Base-by-base conservation (phyloP, 2,113 vertebrate species). In the Pomatostomus ruficeps region DNA sequence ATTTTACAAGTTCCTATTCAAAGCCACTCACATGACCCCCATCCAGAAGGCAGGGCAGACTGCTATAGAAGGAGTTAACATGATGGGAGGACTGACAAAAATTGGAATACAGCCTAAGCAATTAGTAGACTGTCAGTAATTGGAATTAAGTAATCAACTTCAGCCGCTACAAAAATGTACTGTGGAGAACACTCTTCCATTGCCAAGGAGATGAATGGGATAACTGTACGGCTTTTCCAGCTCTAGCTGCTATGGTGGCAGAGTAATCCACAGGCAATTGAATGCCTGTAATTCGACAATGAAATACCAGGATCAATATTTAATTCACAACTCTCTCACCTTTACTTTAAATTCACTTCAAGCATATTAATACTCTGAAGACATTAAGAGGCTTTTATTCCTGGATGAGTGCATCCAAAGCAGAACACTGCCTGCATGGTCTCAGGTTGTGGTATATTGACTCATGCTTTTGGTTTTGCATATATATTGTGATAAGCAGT, bases 61-160 rank as follows among this genome's bases (percentile, higher is more conserved):
- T 63, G 85, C 63, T 91, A 13, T 51, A 59, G 57, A 86, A 77
- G 58, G 85, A 95, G 89, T 95, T 91, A 92, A 95, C 61, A 17
- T 57, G 61, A 84, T 67, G n/a, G 89, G 63, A 96, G 67, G 68
- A 48, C n/a, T 88, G 85, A 93, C 43, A 93, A 93, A 95, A 96
- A 83, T 45, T 94, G 96, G 94, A 97, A 94, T 91, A 81, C 43
- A 93, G 93, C 91, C 85, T 91, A 94, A 95, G 78, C 79, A 93
- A 95, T 96, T 96, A 97, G 90, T 88, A 91, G 67, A 88, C 85
- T 91, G 94, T 95, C 94, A 95, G 95, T 96, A 96, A 96, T 25
- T 91, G 82, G 90, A 93, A 96, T 96, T 95, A 95, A 94, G 82
- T 63, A 94, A 95, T 96, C 96, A 96, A 91, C 90, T 95, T 90